Conservation (phyloP, 37 sponge, comb jelly and placozoan genomes). For the Amphimedon queenslandica region DNA sequence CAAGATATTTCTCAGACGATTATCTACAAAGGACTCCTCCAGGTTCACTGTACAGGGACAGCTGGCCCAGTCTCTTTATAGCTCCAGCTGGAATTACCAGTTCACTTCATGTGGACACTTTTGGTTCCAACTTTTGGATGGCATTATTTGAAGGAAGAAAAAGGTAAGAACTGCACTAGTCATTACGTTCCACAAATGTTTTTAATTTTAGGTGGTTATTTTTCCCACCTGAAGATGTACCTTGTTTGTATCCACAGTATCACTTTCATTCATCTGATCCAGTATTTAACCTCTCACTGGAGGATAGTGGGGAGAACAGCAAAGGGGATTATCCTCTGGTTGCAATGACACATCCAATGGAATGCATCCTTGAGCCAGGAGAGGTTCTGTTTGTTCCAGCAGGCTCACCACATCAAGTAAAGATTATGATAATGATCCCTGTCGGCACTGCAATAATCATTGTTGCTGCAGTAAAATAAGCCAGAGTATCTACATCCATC, state of each 20-base stretch:
- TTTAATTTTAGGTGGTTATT: conserved; percentile 75
- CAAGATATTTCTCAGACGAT: conserved; percentile 55
- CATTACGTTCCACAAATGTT: not conserved
- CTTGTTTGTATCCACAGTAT: conserved; percentile 52
- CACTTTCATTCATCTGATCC: conserved; percentile 52
- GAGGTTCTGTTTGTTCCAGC: conserved; percentile 80
- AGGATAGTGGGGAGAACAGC: conserved; percentile 26
- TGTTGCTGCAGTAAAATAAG: too few relatives aligned
- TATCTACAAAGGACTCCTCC: conserved; percentile 59
- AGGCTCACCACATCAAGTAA: conserved; percentile 62
- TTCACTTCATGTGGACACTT: conserved; percentile 78
- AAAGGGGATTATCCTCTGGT: conserved; percentile 45
- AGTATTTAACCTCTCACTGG: conserved; percentile 18
- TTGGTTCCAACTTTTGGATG: conserved; percentile 94
- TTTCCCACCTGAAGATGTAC: conserved; percentile 64
- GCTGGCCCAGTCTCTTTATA: conserved; percentile 86
- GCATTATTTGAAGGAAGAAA: conserved; percentile 81
- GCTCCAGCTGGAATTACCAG: conserved; percentile 68
- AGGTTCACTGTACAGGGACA: conserved; percentile 64
- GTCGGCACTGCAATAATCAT: too few relatives aligned
- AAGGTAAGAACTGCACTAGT: conserved; percentile 30
- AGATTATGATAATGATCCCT: too few relatives aligned
- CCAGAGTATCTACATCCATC: too few relatives aligned
- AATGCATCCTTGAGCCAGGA: conserved; percentile 67
- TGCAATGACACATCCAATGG: conserved; percentile 38